Percentiles rank a stretch among this genome's conserved stretches.
phyloP scores from a whole-genome alignment of 2,888 invertebrate species.

The Rhynchonema sp. region DNA sequence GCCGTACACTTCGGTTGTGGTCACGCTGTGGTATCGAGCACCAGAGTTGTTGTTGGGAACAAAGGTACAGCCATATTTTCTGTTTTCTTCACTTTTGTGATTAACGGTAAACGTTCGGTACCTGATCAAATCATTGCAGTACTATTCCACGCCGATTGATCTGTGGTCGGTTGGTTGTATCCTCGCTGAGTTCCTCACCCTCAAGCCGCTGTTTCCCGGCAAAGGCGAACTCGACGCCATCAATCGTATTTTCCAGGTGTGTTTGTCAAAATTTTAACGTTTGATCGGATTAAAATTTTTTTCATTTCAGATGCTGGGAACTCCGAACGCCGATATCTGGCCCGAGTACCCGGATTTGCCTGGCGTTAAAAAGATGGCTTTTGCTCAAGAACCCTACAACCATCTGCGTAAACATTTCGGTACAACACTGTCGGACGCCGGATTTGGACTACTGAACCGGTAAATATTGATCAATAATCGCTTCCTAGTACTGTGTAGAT shows the following conservation, averaged over 20 bases:
- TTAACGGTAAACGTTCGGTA: no score
- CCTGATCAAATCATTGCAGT: slow-evolving; percentile 34
- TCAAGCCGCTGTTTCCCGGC: slow-evolving; percentile 89
- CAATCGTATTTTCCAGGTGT: slow-evolving; percentile 86
- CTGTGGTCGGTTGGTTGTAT: slow-evolving; percentile 95
- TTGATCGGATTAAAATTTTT: no score
- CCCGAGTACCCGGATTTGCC: slow-evolving; percentile 77
- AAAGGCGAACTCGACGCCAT: slow-evolving; percentile 88
- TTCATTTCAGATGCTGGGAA: slow-evolving; percentile 72
- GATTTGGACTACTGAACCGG: slow-evolving; percentile 45
- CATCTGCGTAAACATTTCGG: slow-evolving; percentile 49
- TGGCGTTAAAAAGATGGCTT: slow-evolving; percentile 55
- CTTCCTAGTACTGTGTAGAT: no score
- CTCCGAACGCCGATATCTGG: slow-evolving; percentile 88
- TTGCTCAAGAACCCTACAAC: slow-evolving; percentile 71
- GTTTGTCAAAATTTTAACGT: no score
- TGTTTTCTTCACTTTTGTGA: no score
- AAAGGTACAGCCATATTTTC: slow-evolving; percentile 33
- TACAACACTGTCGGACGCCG: slow-evolving; percentile 38
- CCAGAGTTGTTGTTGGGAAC: slow-evolving; percentile 78
- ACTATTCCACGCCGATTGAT: slow-evolving; percentile 88
- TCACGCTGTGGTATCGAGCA: slow-evolving; percentile 93
- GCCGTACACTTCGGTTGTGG: slow-evolving; percentile 86
- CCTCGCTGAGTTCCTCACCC: slow-evolving; percentile 79
- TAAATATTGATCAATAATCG: no score